These are phyloP conservation scores for Lytechinus variegatus DNA, from an alignment of 35 echinoderm and acorn worm species.

Conservation along the genomic window DNA sequence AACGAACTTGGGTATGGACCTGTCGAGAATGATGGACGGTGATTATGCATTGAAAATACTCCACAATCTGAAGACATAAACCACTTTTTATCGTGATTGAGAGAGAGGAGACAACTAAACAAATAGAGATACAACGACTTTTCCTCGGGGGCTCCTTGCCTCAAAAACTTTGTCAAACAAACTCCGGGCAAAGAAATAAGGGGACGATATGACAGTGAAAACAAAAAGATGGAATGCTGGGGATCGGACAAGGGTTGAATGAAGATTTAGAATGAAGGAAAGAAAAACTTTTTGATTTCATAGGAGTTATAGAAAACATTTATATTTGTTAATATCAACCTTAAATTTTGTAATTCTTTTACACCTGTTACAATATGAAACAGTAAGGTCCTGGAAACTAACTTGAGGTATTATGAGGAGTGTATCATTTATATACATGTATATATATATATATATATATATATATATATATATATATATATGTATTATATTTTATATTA, in stretches of 20 bases:
- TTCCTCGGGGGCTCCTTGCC: slow-evolving; percentile 5
- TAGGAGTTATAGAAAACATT: too few relatives aligned
- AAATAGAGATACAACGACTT: slow-evolving; percentile 2
- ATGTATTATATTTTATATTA: too few relatives aligned
- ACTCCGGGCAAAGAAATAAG: neutral
- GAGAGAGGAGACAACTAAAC: slow-evolving; percentile 12
- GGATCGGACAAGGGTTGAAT: neutral
- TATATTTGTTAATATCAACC: too few relatives aligned
- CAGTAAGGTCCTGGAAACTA: too few relatives aligned
- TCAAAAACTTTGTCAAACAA: slow-evolving; percentile 15
- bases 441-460: too few relatives aligned
- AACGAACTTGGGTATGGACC: slow-evolving; percentile 9
- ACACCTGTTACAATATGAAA: too few relatives aligned
- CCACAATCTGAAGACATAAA: slow-evolving; percentile 18
- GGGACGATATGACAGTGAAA: neutral
- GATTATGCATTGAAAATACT: slow-evolving; percentile 20
- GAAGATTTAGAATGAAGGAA: neutral
- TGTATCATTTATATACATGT: too few relatives aligned
- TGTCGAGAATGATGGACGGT: neutral
- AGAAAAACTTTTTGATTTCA: neutral
- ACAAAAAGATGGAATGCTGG: neutral
- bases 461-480: too few relatives aligned
- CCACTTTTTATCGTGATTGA: slow-evolving; percentile 1
- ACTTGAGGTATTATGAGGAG: too few relatives aligned
- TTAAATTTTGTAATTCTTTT: too few relatives aligned